Evolutionary conservation across 2,113 vertebrate species (phyloP).

Genomic region (Micronycteris hirsuta): DNA sequence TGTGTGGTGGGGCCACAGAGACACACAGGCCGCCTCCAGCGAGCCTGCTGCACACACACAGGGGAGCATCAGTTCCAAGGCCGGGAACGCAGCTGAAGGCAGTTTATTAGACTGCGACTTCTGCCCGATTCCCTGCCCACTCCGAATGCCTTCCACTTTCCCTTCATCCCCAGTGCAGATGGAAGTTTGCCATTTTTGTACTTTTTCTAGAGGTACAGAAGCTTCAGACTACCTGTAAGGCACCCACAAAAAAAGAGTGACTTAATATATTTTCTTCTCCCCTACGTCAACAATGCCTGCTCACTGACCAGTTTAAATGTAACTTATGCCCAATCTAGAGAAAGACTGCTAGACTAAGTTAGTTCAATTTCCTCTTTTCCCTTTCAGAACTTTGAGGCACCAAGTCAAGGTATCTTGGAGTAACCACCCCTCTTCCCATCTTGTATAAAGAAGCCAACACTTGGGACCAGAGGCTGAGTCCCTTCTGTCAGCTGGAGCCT

Average conservation of each 20-base stretch:
- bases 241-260: background rate
- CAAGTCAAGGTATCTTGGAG: slow-evolving; percentile 61
- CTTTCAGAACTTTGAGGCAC: slow-evolving; percentile 56
- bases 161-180: background rate
- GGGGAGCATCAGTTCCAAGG: background rate
- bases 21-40: background rate
- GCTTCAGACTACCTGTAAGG: accelerated
- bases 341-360: slow-evolving; percentile 49
- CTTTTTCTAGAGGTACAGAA: background rate
- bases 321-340: background rate
- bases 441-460: slow-evolving; percentile 21
- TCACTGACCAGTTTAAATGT: slow-evolving; percentile 20
- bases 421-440: slow-evolving; percentile 48
- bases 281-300: background rate
- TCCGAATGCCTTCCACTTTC: background rate
- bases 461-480: slow-evolving; percentile 53
- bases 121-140: background rate
- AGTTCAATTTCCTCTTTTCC: slow-evolving; percentile 62
- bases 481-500: slow-evolving; percentile 18
- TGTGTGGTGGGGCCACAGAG: background rate
- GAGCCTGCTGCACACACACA: background rate
- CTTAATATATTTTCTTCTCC: background rate
- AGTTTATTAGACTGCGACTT: background rate
- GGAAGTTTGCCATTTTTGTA: background rate
- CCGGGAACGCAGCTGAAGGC: background rate